Evolutionary conservation across 92 coral and sea anemone species (phyloP), one percentile per base, ranked within the genome.

Genomic region (Plumapathes pennacea): DNA sequence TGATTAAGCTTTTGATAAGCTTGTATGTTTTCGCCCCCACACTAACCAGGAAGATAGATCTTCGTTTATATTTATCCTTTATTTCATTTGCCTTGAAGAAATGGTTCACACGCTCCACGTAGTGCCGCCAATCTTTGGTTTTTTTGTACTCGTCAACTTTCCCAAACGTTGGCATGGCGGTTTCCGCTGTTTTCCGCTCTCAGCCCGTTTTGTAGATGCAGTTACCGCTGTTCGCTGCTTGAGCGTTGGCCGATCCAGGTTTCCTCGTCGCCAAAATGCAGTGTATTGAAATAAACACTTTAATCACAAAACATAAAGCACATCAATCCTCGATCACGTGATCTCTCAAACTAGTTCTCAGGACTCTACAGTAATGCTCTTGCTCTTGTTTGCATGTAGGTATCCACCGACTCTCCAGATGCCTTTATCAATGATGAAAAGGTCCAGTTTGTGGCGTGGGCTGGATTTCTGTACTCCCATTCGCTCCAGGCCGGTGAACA

Each of bases 1-100:
- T 56, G 25, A 62, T 46, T 23, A 79, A 47, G 50, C 64, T 53
- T 62, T 80, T 54, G 11, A 71, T 38, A 1, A 71, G 80, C 33
- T 73, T 79, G 46, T 71, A 62, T 11, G 80, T 63, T 42, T 62
- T 64, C 32, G 67, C 43, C 32, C 65, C 74, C 32, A 55, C 63
- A 3, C 52, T 55, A 40, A 51, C 65, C 60, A 71, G 48, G 6
- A 77, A 54, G 14, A 60, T 69, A 39, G 72, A 38, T 69, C 52
- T 57, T 37, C 28, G 32, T 48, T 76, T 69, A 43, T 21, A 31
- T 7, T 43, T 45, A 39, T 76, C 62, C 1, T 48, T 69, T 34
- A 76, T 76, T 30, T 66, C 69, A 27, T 66, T 76, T 33, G 62
- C 76, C 36, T 42, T 54, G 25, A 60, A 77, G 41, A 36, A 68